Base-by-base conservation (phyloP, 2,888 invertebrate species). In the Chrysolina americana region DNA sequence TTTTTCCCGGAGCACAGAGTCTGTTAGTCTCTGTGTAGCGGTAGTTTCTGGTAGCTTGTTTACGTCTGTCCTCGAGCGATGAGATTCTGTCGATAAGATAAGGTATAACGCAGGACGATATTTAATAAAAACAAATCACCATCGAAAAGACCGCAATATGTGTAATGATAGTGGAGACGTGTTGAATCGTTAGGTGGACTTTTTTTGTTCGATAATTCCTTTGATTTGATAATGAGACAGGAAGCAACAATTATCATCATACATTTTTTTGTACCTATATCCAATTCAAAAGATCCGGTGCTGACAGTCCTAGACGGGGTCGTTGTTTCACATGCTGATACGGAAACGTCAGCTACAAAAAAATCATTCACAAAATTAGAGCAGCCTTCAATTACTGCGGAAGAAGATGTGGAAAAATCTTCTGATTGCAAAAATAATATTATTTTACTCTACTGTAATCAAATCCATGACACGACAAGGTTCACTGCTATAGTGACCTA, bases 1-100 rank as follows among this genome's bases (percentile, higher is more conserved):
- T 36, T 59, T 28, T 28, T 0, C 9, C 9, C n/a, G 59, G 13
- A 36, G n/a, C n/a, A 59, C n/a, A 28, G 10, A 56, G 59, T n/a
- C 59, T 28, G 6, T n/a, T 13, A 59, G n/a, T 56, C 44, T 68
- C 28, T 53, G 56, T 68, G 41, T 68, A 68, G 68, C 68, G 68
- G 68, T 68, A 56, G 68, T 68, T 68, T 53, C 41, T 68, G 56
- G 68, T 68, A 68, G 53, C 68, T 53, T 50, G 68, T 68, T 68
- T 53, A 68, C 68, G 59, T 68, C 19, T 28, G 53, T 68, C 41
- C 50, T 21, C 28, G 41, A 41, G 53, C 53, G 68, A 68, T 68
- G 53, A 53, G 68, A 68, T 53, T 15, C 19, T 41, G 19, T 2
- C 47, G 53, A 53, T 53, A 53, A 68, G 53, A 53, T 53, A 53